Evolutionary conservation across 2,797 vertebrate genomes (phyloP).

Genomic region (Odontamblyopus rebecca): DNA sequence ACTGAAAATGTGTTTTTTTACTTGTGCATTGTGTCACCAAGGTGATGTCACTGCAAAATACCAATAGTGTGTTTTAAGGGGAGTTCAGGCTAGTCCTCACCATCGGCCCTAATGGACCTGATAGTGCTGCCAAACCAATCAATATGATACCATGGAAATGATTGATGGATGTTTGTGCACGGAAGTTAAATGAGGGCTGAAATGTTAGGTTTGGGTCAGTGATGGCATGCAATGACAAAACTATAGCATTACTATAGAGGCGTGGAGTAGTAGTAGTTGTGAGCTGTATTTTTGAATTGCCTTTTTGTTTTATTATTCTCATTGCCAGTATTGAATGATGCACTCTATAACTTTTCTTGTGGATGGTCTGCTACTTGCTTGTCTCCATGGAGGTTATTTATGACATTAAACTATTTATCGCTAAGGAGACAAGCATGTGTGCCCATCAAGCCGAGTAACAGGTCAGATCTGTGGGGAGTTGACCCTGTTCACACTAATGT

Average conservation of each 20-base stretch:
- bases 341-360: not conserved
- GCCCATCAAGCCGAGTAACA: not conserved
- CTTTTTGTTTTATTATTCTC: not conserved
- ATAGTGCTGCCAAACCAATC: slow-evolving; percentile 26
- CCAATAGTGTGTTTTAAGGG: not conserved
- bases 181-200: slow-evolving; percentile 8
- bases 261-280: not conserved
- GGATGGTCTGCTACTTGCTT: not conserved
- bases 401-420: not conserved
- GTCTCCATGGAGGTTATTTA: not conserved
- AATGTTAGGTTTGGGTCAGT: slow-evolving; percentile 23
- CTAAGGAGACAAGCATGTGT: not conserved
- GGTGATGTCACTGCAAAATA: too few relatives aligned
- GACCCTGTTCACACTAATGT: not conserved
- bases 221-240: slow-evolving; percentile 26
- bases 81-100: slow-evolving; percentile 6
- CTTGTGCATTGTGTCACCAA: too few relatives aligned
- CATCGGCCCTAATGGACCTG: not conserved
- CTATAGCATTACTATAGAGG: slow-evolving; percentile 9
- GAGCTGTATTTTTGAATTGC: not conserved
- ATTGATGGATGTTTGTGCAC: slow-evolving; percentile 34
- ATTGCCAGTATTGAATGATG: not conserved
- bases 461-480: not conserved
- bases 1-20: too few relatives aligned
- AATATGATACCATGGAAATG: slow-evolving; percentile 52